Evolutionary conservation across 2,113 vertebrate species (phyloP), one percentile per base, ranked within the genome.

Genomic region (Elgaria multicarinata): DNA sequence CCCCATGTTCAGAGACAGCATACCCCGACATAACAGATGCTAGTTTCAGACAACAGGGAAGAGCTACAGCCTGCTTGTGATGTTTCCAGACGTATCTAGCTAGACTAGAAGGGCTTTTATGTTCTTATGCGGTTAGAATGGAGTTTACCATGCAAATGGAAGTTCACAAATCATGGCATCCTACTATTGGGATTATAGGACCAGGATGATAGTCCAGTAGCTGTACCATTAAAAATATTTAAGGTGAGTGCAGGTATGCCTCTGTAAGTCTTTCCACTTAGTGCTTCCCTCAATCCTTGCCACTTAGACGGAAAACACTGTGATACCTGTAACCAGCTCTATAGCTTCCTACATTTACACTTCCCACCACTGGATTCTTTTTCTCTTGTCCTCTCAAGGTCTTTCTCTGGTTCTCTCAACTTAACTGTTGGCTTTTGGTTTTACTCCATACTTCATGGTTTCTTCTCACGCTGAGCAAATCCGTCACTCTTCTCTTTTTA

Each of bases 401-500:
- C 66, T 44, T 42, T 50, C 20, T 24, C 71, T 33, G 5, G 74
- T 42, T 20, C 26, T 91, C 44, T 87, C 44, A 89, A 14, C 58
- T 87, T 14, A 87, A 79, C 81, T 79, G 71, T 80, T 83, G 1
- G 87, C 13, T 85, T 74, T 31, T 14, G 14, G 12, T 50, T 33
- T 2, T 22, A 64, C 10, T 64, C 2, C 31, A 6, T 39, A 24
- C 3, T 39, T 92, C 74, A 55, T 90, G 24, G 5, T n/a, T 64
- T 90, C 93, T 84, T 28, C 24, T 24, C 26, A 14, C n/a, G 12
- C 33, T 76, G 53, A 24, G 22, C 3, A 58, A 33, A 86, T 86
- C 87, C 39, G 44, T 39, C 66, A 24, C 88, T 46, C 79, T 22
- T 76, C 36, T 64, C 58, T 7, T n/a, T 72, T 87, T 46, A 92